phyloP scores from a whole-genome alignment of 2,888 invertebrate genomes.

The Dioctria rufipes region DNA sequence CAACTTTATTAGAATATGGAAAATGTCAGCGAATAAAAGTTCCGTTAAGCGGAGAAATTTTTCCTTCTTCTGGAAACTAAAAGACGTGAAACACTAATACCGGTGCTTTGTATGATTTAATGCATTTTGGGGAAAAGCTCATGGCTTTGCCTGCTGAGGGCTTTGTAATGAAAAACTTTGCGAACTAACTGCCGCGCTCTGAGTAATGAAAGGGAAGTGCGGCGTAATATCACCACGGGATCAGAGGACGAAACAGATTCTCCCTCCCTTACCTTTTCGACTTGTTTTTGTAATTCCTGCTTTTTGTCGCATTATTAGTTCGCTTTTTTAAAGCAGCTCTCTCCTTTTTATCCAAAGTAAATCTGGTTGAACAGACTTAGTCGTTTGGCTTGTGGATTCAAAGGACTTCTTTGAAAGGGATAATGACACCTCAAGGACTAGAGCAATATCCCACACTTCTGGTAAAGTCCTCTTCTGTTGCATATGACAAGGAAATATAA shows the following conservation, averaged over 20 bases:
- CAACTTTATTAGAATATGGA: constrained; percentile 46
- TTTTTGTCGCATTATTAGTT: constrained; percentile 42
- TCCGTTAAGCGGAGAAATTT: constrained; percentile 38
- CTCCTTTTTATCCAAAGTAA: neutral
- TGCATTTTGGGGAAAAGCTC: constrained; percentile 26
- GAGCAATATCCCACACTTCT: constrained; percentile 24
- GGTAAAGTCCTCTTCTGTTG: constrained; percentile 26
- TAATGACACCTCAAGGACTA: constrained; percentile 47
- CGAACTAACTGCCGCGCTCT: constrained; percentile 12
- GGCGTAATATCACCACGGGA: neutral
- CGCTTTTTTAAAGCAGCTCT: neutral
- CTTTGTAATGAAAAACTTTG: constrained; percentile 40
- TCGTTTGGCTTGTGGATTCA: neutral
- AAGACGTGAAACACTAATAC: constrained; percentile 37
- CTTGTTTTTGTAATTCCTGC: constrained; percentile 19
- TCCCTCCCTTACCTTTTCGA: neutral
- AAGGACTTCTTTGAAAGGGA: constrained; percentile 7
- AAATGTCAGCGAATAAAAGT: constrained; percentile 43
- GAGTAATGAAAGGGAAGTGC: constrained; percentile 33
- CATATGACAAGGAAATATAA: constrained; percentile 41
- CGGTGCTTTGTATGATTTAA: constrained; percentile 46
- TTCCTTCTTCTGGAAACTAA: constrained; percentile 35
- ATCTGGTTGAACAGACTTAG: neutral
- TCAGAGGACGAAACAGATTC: neutral
- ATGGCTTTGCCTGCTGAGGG: constrained; percentile 16